phyloP scores from a whole-genome alignment of 1,140 invertebrate species.

The Leptopilina boulardi region DNA sequence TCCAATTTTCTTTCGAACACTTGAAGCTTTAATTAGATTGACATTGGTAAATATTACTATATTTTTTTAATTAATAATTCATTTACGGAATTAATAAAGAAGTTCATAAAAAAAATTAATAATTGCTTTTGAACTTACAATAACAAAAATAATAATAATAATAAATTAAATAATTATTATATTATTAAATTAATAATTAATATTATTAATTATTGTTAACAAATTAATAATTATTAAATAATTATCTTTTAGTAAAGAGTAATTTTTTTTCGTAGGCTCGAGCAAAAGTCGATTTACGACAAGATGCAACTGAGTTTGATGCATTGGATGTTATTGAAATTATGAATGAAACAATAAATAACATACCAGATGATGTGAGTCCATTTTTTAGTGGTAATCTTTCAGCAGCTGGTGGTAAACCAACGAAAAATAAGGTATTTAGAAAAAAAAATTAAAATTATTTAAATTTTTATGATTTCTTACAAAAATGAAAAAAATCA shows the following conservation, averaged over 20 bases:
- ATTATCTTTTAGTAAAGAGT: constrained; percentile 10
- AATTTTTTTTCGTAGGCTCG: constrained; percentile 80
- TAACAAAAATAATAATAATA: no score
- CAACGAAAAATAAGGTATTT: constrained; percentile 80
- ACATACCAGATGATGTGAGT: constrained; percentile 83
- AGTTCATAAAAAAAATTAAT: no score
- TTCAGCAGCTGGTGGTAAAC: constrained; percentile 79
- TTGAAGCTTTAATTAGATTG: constrained; percentile 92
- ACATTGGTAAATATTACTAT: constrained; percentile 80
- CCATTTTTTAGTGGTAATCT: constrained; percentile 35
- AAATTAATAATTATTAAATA: no score
- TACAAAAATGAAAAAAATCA: no score
- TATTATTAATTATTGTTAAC: no score
- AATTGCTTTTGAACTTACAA: no score
- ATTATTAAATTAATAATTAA: no score
- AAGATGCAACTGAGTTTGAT: constrained; percentile 86
- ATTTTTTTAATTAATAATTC: constrained; percentile 16
- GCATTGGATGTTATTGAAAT: constrained; percentile 92
- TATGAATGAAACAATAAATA: constrained; percentile 87
- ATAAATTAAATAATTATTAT: no score
- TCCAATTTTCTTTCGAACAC: constrained; percentile 89
- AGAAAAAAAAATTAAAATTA: constrained; percentile 14
- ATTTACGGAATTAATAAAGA: no score
- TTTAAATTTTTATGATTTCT: constrained; percentile 33
- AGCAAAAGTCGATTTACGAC: constrained; percentile 89